Evolutionary conservation across 30 jellyfish, hydroid and myxozoan species (phyloP).

Genomic region (Phacellophora camtschatica): DNA sequence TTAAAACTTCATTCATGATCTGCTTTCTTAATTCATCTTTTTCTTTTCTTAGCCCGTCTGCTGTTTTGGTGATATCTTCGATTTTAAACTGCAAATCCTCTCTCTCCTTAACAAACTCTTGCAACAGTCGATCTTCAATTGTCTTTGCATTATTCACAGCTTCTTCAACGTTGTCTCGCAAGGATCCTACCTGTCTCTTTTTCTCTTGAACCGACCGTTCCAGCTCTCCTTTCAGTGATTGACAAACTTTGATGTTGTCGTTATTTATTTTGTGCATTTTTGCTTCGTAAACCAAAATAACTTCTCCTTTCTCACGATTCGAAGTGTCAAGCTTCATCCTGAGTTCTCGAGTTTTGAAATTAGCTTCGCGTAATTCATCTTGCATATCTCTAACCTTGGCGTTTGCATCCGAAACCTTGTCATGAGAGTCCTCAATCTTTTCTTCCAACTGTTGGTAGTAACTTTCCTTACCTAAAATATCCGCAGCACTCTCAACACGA

Average conservation of each 20-base stretch:
- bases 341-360: constrained; percentile 17
- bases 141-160: background rate
- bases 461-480: constrained; percentile 65
- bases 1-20: constrained; percentile 13
- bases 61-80: background rate
- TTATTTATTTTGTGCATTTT: constrained; percentile 50
- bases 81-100: background rate
- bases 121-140: background rate
- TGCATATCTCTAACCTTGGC: constrained; percentile 11
- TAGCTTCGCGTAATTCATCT: background rate
- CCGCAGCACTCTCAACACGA: constrained; percentile 83
- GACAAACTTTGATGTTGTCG: constrained; percentile 53
- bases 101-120: constrained; percentile 15
- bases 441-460: constrained; percentile 73
- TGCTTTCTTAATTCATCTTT: constrained; percentile 44
- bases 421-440: constrained; percentile 55
- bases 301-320: constrained; percentile 53
- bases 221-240: constrained; percentile 55
- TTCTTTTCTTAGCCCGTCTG: constrained; percentile 28
- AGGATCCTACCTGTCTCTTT: background rate
- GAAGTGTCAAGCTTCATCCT: constrained; percentile 40
- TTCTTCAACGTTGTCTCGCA: constrained; percentile 25
- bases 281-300: constrained; percentile 67
- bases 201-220: constrained; percentile 49
- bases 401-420: constrained; percentile 22